Percentiles rank a stretch among this genome's conserved stretches.
Evolutionary conservation across 30 jellyfish, hydroid and myxozoan genomes (phyloP).

Genomic region (Aurelia sp.): DNA sequence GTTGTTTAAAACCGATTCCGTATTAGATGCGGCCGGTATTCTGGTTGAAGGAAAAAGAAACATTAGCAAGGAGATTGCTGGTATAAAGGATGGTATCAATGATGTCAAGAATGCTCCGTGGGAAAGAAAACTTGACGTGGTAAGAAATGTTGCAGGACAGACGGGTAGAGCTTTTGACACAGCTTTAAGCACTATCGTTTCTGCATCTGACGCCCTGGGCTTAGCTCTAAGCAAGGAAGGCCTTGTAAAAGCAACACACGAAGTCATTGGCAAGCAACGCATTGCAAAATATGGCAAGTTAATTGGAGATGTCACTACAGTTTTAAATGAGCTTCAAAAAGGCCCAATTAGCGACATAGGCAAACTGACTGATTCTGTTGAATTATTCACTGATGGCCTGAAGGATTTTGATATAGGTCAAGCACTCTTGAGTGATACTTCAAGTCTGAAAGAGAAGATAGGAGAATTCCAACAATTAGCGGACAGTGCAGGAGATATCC

Average conservation of each 20-base stretch:
- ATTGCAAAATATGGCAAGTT: slow-evolving; percentile 42
- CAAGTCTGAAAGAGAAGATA: slow-evolving; percentile 77
- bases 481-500: slow-evolving; percentile 73
- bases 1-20: slow-evolving; percentile 64
- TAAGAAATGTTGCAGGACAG: slow-evolving; percentile 36
- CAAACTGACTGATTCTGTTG: slow-evolving; percentile 92
- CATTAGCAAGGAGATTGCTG: slow-evolving; percentile 43
- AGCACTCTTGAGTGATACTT: slow-evolving; percentile 81
- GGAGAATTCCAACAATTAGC: slow-evolving; percentile 88
- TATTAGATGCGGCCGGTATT: slow-evolving; percentile 74
- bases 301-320: slow-evolving; percentile 4
- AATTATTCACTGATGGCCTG: slow-evolving; percentile 76
- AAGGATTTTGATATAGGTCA: slow-evolving; percentile 75
- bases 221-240: slow-evolving; percentile 66
- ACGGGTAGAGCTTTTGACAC: slow-evolving; percentile 59
- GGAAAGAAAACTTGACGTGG: slow-evolving; percentile 60
- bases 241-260: slow-evolving; percentile 44
- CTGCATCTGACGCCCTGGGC: slow-evolving; percentile 74
- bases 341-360: slow-evolving; percentile 91
- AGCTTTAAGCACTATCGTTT: slow-evolving; percentile 41
- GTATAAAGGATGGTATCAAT: slow-evolving; percentile 44
- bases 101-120: slow-evolving; percentile 75
- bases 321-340: slow-evolving; percentile 58
- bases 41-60: slow-evolving; percentile 66
- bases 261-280: slow-evolving; percentile 62